phyloP scores from a whole-genome alignment of 2,888 invertebrate species.

The Eucera pruinosa region DNA sequence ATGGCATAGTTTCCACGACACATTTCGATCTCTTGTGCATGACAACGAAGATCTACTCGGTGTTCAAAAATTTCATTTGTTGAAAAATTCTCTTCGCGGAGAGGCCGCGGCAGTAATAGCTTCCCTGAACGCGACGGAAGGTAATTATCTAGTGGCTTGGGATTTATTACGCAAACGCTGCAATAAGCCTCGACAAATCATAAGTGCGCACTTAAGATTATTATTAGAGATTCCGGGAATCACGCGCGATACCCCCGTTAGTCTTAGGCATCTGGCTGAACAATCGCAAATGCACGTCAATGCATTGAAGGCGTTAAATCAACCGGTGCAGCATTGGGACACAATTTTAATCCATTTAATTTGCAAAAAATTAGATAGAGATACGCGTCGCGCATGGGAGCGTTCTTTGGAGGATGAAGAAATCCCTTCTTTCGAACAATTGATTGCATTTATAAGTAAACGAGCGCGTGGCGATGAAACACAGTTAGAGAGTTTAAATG shows the following conservation, averaged over 20 bases:
- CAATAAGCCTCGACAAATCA: too few species aligned
- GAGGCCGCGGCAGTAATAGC: too few species aligned
- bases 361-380: background rate
- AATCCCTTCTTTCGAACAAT: background rate
- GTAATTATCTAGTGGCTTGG: too few species aligned
- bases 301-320: background rate
- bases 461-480: background rate
- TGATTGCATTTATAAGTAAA: background rate
- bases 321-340: slow-evolving; percentile 9
- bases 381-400: slow-evolving; percentile 13
- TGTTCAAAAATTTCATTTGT: too few species aligned
- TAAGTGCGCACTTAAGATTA: background rate
- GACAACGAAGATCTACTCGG: too few species aligned
- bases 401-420: slow-evolving; percentile 15
- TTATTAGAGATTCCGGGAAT: background rate
- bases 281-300: slow-evolving; percentile 8
- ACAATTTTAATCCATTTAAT: background rate
- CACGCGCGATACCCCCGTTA: background rate
- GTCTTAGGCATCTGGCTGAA: background rate
- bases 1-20: too few species aligned
- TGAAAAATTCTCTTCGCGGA: too few species aligned
- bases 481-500: background rate
- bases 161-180: too few species aligned
- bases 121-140: too few species aligned
- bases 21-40: too few species aligned